These are phyloP conservation scores for Montipora capricornis DNA, from an alignment of 64 coral and sea anemone genomes.

Conservation along the genomic window DNA sequence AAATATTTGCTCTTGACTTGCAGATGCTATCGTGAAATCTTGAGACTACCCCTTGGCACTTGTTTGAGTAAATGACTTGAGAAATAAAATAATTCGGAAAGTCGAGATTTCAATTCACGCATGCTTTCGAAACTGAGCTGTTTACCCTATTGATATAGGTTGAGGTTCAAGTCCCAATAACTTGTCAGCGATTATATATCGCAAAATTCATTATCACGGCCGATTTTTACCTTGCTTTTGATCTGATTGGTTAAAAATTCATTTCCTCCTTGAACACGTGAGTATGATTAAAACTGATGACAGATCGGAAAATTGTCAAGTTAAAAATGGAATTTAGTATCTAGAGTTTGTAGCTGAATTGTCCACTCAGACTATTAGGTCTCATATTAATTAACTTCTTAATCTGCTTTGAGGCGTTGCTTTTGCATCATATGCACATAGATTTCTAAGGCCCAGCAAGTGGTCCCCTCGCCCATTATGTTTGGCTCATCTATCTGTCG, in stretches of 20 bases:
- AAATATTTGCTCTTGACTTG: not conserved
- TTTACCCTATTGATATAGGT: not conserved
- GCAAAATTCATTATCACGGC: too few species aligned
- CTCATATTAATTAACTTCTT: too few species aligned
- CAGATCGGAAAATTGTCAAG: not conserved
- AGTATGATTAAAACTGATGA: not conserved
- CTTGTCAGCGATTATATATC: not conserved
- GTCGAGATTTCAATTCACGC: not conserved
- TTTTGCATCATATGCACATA: too few species aligned
- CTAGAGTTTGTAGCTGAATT: not conserved
- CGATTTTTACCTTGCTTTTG: too few species aligned
- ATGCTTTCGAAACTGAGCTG: not conserved
- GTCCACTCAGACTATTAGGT: too few species aligned
- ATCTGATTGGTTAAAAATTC: slow-evolving; percentile 18
- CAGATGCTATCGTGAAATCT: too few species aligned
- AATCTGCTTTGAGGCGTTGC: too few species aligned
- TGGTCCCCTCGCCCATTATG: too few species aligned
- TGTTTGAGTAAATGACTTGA: not conserved
- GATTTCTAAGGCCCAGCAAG: too few species aligned
- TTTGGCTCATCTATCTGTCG: too few species aligned
- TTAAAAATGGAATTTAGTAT: not conserved
- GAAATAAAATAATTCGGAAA: not conserved
- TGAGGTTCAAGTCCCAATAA: not conserved
- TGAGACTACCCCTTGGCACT: not conserved
- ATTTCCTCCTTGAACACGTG: not conserved